Percentiles rank a stretch among this genome's conserved stretches.
phyloP scores from a whole-genome alignment of 2,797 vertebrate genomes.

The Pipistrellus pygmaeus region DNA sequence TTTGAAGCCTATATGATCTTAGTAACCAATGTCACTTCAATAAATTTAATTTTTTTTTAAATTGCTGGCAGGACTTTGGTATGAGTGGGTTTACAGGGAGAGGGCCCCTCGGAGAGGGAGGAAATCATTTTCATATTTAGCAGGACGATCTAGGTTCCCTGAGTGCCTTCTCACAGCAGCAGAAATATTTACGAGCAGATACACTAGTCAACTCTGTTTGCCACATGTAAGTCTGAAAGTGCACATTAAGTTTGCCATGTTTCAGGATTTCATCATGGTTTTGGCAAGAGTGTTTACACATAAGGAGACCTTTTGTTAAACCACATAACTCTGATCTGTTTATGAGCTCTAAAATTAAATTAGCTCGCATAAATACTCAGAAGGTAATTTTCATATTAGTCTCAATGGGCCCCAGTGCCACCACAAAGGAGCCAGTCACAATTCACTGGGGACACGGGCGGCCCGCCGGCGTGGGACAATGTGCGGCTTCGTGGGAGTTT shows the following conservation, averaged over 20 bases:
- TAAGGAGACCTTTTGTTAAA: conserved; percentile 83
- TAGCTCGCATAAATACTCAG: conserved; percentile 77
- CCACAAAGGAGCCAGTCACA: conserved; percentile 83
- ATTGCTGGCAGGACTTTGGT: neutral
- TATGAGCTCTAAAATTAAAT: conserved; percentile 83
- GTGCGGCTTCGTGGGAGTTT: conserved; percentile 77
- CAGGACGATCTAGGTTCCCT: conserved; percentile 31
- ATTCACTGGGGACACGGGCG: conserved; percentile 79
- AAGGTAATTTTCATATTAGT: conserved; percentile 83
- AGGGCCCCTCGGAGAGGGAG: neutral
- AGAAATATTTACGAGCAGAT: conserved; percentile 53
- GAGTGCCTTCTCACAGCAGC: conserved; percentile 52
- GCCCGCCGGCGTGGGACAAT: conserved; percentile 67
- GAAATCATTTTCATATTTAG: conserved; percentile 21
- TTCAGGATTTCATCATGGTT: conserved; percentile 79
- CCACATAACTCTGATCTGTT: conserved; percentile 80
- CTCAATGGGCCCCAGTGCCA: conserved; percentile 79
- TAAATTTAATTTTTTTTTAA: neutral
- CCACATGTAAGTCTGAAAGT: conserved; percentile 71
- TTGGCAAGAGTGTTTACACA: conserved; percentile 73
- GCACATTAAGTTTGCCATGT: conserved; percentile 63
- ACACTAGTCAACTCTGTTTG: conserved; percentile 56
- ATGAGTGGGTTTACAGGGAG: neutral
- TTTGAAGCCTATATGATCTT: neutral
- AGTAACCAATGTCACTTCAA: neutral